These are phyloP conservation scores for Drosophila navojoa DNA, from an alignment of 1,140 invertebrate species.

Conservation along the genomic window DNA sequence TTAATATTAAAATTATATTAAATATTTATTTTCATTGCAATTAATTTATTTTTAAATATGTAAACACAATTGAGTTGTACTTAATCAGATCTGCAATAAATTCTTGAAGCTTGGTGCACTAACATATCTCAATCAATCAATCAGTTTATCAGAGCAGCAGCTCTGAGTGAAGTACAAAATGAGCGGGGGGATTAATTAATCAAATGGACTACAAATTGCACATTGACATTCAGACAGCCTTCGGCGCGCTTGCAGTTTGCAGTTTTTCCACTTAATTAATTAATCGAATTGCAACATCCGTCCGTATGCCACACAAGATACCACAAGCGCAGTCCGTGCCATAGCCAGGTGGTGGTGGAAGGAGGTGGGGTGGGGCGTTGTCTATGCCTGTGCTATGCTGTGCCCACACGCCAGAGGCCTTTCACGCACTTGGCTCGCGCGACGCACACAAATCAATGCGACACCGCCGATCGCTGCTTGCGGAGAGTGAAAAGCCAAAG, in stretches of 20 bases:
- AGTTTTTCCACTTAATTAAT: constrained; percentile 78
- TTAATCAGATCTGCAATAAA: too few relatives aligned
- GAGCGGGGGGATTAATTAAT: constrained; percentile 18
- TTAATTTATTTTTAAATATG: too few relatives aligned
- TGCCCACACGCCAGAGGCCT: constrained; percentile 48
- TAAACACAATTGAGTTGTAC: too few relatives aligned
- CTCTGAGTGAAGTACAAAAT: neutral
- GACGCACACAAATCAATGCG: constrained; percentile 58
- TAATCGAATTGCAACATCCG: constrained; percentile 77
- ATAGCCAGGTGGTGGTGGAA: neutral
- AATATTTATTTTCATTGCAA: too few relatives aligned
- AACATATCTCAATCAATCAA: neutral
- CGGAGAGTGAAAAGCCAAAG: constrained; percentile 21
- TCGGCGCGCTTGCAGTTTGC: constrained; percentile 54
- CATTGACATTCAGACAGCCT: constrained; percentile 75
- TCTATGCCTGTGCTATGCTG: neutral
- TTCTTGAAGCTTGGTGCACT: too few relatives aligned
- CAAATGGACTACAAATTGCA: constrained; percentile 71
- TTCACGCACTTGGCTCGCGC: constrained; percentile 44
- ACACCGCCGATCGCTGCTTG: constrained; percentile 29
- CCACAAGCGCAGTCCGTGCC: neutral
- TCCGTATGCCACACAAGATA: constrained; percentile 52
- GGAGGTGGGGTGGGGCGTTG: neutral
- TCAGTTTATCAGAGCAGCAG: neutral
- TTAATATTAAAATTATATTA: too few relatives aligned